Base-by-base conservation (phyloP, 2,113 vertebrate species). In the Chloropsis hardwickii region DNA sequence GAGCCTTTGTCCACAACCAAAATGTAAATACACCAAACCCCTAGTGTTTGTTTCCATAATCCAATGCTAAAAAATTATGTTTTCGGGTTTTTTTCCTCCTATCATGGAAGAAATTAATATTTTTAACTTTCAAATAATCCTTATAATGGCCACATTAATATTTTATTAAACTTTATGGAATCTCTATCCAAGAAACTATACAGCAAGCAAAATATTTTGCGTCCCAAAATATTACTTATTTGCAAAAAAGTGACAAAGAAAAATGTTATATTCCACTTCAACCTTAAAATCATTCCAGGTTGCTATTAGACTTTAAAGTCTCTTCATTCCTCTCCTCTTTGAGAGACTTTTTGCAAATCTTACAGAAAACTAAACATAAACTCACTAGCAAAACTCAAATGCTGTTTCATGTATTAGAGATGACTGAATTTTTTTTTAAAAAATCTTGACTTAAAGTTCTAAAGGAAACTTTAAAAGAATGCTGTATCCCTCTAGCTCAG, bases 401-500 rank as follows among this genome's bases (percentile, higher is more conserved):
- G 33, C 19, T 91, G 22, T 93, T 95, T 95, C 76, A 95, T 94
- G 86, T 76, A 88, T 81, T 91, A 95, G 74, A 90, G n/a, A 89
- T 95, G 45, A 86, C 57, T 77, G n/a, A n/a, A n/a, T n/a, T n/a
- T n/a, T n/a, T 57, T 95, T 71, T 89, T 65, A 9, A 7, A 20
- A 80, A 86, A 86, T 92, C 45, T 85, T 88, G 71, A 82, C 58
- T 88, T 95, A 94, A 86, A 90, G 69, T 86, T 95, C 50, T 91
- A 88, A 97, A 81, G 77, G 76, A 92, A 94, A 83, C 51, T 81
- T 91, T 83, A 48, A 90, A 95, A 90, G 65, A 91, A 67, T 81
- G 56, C 5, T 88, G 42, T 84, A 95, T 70, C 71, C 74, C 73
- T 95, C 53, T 29, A 82, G 94, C 84, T 92, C 69, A 81, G 25